phyloP scores from a whole-genome alignment of 1,140 invertebrate species.

The Epicauta chinensis region DNA sequence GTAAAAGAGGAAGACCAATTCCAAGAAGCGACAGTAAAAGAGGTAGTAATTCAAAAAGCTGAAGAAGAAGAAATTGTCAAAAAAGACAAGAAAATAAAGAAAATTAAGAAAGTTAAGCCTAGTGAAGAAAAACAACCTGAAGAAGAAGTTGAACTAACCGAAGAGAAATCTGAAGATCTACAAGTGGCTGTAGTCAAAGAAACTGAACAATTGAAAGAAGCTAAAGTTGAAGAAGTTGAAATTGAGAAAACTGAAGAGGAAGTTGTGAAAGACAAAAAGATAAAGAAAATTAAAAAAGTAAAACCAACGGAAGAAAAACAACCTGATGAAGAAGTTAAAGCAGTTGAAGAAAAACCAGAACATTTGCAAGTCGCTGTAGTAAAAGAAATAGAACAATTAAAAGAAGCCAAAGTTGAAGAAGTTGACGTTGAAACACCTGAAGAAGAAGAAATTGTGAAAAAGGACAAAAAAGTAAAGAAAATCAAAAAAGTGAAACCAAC shows the following conservation, averaged over 20 bases:
- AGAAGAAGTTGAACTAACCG: not conserved
- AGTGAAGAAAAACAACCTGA: conserved; percentile 17
- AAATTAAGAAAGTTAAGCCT: conserved; percentile 23
- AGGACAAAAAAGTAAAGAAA: too few relatives aligned
- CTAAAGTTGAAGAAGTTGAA: conserved; percentile 16
- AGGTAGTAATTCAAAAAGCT: conserved; percentile 11
- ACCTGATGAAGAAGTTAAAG: conserved; percentile 7
- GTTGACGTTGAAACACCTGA: too few relatives aligned
- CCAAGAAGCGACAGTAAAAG: conserved; percentile 26
- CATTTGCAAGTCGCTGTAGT: not conserved
- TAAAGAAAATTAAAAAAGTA: conserved; percentile 23
- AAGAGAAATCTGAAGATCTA: conserved; percentile 1
- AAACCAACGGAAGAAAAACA: conserved; percentile 14
- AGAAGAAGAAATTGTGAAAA: too few relatives aligned
- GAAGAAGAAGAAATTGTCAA: conserved; percentile 29
- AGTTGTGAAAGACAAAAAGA: conserved; percentile 20
- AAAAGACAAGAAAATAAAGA: conserved; percentile 15
- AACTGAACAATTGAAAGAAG: conserved; percentile 17
- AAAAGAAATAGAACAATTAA: not conserved
- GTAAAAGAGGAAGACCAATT: conserved; percentile 2
- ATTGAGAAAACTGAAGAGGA: conserved; percentile 21
- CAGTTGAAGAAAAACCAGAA: conserved; percentile 1
- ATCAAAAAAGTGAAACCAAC: too few relatives aligned
- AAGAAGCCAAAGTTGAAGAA: conserved; percentile 27
- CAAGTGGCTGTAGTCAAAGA: not conserved